Base-by-base conservation (phyloP, 2,113 vertebrate species). In the Eptesicus fuscus region DNA sequence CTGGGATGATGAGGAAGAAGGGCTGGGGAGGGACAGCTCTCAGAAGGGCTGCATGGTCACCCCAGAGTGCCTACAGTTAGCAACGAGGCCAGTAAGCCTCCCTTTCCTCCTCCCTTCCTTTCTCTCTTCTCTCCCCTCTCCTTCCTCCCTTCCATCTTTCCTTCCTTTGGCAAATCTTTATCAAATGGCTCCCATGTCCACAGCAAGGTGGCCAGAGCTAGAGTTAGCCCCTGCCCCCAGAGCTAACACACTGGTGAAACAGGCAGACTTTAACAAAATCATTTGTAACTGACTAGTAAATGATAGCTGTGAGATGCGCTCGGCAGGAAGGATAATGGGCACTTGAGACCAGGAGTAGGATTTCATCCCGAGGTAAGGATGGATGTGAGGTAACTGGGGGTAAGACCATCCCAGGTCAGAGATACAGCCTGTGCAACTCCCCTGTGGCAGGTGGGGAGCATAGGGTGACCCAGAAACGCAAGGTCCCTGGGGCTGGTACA, bases 11-110 rank as follows among this genome's bases (percentile, higher is more conserved):
- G 16, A 11, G 76, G 8, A 0, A 1, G 85, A 86, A 56, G 40
- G n/a, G 1, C 18, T 7, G 11, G 17, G 23, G 14, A 83, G 42
- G 10, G 4, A 9, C 20, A 6, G 40, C 18, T 79, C 44, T 49
- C 71, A 76, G 61, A 16, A 23, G 65, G 44, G 17, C 37, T 67
- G 2, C 30, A 3, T 61, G 23, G 20, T 32, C 35, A 53, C 40
- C 0, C 3, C 40, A 23, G 17, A 67, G 7, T 51, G 78, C 82
- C 67, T 93, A 1, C 18, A 85, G 32, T 84, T 73, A 93, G 47
- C 16, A 1, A 2, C 0, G 1, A n/a, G 44, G 16, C 35, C 37
- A 51, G 35, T 1, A 61, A 42, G 17, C 17, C 28, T 30, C 0
- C 25, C 42, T 35, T 47, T 47, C n/a, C 32, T 30, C 5, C 17